A percentile compares a stretch with the other conserved stretches of the same genome.
Conservation (phyloP, 2,113 vertebrate genomes). For the Hipposideros armiger region DNA sequence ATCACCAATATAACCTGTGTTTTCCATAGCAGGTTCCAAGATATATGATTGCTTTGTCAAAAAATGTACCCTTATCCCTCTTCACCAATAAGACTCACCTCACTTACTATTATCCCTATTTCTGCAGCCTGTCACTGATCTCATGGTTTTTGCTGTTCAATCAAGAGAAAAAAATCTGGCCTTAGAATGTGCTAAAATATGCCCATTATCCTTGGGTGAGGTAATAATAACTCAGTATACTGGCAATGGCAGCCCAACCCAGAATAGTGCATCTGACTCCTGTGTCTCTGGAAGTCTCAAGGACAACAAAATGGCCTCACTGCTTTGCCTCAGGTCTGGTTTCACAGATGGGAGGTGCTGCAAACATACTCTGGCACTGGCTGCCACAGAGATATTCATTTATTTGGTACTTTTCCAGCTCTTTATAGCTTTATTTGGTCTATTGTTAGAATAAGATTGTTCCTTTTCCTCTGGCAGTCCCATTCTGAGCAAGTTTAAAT, state of each 20-base stretch:
- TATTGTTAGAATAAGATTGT: background rate
- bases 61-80: background rate
- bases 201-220: background rate
- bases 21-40: slow-evolving; percentile 9
- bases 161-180: slow-evolving; percentile 8
- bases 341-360: background rate
- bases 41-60: background rate
- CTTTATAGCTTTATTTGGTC: background rate
- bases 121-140: background rate
- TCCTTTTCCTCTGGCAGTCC: background rate
- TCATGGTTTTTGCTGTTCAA: background rate
- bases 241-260: background rate
- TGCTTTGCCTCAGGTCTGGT: background rate
- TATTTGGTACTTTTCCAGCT: background rate
- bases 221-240: background rate
- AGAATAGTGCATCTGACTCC: background rate
- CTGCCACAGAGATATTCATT: background rate
- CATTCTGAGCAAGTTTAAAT: background rate
- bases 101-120: background rate
- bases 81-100: slow-evolving; percentile 26
- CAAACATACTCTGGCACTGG: background rate
- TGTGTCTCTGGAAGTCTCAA: background rate
- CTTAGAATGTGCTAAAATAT: slow-evolving; percentile 38
- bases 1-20: background rate
- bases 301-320: background rate